Evolutionary conservation across 53 echinoderm and acorn worm genomes (phyloP).

Genomic region (Holothuria leucospilota): DNA sequence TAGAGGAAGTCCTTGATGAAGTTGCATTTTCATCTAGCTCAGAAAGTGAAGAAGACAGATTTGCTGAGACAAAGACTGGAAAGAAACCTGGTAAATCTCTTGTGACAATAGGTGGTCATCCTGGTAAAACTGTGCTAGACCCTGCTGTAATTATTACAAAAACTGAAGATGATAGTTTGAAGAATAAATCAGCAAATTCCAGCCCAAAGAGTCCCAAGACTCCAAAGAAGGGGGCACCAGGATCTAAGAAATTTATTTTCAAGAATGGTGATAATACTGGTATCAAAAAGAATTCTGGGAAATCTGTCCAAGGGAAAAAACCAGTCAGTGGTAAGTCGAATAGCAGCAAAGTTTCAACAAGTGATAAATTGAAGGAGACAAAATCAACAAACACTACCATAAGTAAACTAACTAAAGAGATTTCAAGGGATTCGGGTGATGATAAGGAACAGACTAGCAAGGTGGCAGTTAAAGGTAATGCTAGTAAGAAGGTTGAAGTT

Average conservation of each 20-base stretch:
- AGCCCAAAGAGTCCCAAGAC: slow-evolving; percentile 58
- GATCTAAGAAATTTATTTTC: neutral
- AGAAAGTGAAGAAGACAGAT: neutral
- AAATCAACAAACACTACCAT: too few relatives aligned
- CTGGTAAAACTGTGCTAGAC: slow-evolving; percentile 17
- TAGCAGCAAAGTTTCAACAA: too few relatives aligned
- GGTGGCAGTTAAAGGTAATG: too few relatives aligned
- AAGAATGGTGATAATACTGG: neutral
- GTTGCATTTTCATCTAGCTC: slow-evolving; percentile 24
- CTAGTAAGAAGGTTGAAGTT: neutral
- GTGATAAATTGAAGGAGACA: too few relatives aligned
- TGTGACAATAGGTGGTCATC: neutral
- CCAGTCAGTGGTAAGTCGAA: neutral
- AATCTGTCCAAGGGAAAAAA: slow-evolving; percentile 22
- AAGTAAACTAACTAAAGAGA: too few relatives aligned
- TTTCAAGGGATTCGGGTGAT: too few relatives aligned
- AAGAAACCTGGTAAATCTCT: neutral
- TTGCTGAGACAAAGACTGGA: too few relatives aligned
- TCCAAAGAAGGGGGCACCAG: neutral
- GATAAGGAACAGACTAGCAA: too few relatives aligned
- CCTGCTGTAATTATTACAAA: slow-evolving; percentile 61
- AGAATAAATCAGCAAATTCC: neutral
- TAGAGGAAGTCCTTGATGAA: slow-evolving; percentile 36
- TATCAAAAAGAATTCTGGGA: neutral
- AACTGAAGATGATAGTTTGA: neutral